Base-by-base conservation (phyloP, 2,113 vertebrate genomes). In the Oryzias woworae region DNA sequence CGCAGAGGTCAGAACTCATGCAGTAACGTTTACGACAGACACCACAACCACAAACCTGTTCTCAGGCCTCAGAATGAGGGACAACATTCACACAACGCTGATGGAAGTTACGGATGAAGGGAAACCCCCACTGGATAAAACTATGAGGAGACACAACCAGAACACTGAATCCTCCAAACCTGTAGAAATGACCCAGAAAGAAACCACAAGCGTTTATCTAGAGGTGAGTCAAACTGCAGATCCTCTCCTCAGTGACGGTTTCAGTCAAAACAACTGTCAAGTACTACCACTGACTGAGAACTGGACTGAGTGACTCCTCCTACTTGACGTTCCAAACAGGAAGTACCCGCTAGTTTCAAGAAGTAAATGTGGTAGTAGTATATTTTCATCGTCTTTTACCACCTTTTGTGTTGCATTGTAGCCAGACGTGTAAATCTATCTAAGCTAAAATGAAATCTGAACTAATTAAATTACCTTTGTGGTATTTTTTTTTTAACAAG, bases 51-150 rank as follows among this genome's bases (percentile, higher is more conserved):
- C 7, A 14, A 45, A 17, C 42, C 0, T n/a, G 0, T n/a, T 55
- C 31, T 20, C 20, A 0, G 69, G 68, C 49, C 75, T 81, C 50
- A 64, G 80, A 57, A 87, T 75, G 73, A 85, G 69, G 62, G 66
- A 73, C 13, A 53, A 70, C 47, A 0, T 58, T 43, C 53, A 12
- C 1, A 31, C 47, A 36, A 46, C n/a, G 12, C 2, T 3, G 41
- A 1, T 14, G 52, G n/a, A 7, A 24, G 68, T 5, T 12, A 0
- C 12, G 12, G 28, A 3, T 16, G 16, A 46, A 31, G 47, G 5
- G 2, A 10, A 3, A 52, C 56, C 16, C 3, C 6, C 28, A 15
- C 17, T 41, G 62, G 46, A 24, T 42, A 0, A 14, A 52, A 22
- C 3, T 3, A 58, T 43, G 26, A 26, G 26, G n/a, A 22, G 53